These are phyloP conservation scores for Radopholus similis DNA, from an alignment of 1,140 invertebrate genomes.

Conservation along the genomic window DNA sequence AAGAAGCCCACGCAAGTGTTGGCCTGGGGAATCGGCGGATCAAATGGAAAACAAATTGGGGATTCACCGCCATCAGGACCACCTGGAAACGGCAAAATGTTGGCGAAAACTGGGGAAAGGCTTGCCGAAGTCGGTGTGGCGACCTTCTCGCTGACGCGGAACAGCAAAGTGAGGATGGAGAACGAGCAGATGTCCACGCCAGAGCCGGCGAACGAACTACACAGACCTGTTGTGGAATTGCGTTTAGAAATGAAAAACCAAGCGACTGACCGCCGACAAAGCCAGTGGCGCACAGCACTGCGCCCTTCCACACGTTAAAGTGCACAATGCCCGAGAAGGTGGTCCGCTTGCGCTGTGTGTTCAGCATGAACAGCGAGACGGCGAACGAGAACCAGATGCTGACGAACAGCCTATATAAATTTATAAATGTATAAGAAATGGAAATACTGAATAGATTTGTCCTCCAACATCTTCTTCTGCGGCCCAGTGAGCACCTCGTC, in stretches of 20 bases:
- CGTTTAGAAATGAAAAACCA: no score
- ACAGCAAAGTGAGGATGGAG: conserved; percentile 52
- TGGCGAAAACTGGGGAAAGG: not conserved
- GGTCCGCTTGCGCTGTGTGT: conserved; percentile 45
- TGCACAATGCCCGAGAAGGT: conserved; percentile 40
- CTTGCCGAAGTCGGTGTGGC: conserved; percentile 42
- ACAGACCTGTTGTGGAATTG: conserved; percentile 31
- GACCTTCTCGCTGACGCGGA: conserved; percentile 51
- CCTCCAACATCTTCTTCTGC: conserved; percentile 7
- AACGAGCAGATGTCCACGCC: conserved; percentile 58
- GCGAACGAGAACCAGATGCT: conserved; percentile 57
- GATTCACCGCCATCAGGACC: conserved; percentile 19
- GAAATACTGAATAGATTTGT: no score
- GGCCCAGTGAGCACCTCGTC: not conserved
- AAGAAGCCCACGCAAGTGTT: conserved; percentile 45
- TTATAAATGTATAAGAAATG: no score
- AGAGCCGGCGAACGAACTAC: conserved; percentile 49
- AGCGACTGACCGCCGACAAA: conserved; percentile 43
- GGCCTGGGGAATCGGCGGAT: not conserved
- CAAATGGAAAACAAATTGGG: not conserved
- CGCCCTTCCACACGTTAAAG: conserved; percentile 40
- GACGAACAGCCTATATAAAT: conserved; percentile 57
- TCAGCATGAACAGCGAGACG: conserved; percentile 49
- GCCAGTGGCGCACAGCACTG: conserved; percentile 45
- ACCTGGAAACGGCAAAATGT: not conserved